These are phyloP conservation scores for Pelodytes ibericus DNA, from an alignment of 2,797 vertebrate species.

Conservation along the genomic window DNA sequence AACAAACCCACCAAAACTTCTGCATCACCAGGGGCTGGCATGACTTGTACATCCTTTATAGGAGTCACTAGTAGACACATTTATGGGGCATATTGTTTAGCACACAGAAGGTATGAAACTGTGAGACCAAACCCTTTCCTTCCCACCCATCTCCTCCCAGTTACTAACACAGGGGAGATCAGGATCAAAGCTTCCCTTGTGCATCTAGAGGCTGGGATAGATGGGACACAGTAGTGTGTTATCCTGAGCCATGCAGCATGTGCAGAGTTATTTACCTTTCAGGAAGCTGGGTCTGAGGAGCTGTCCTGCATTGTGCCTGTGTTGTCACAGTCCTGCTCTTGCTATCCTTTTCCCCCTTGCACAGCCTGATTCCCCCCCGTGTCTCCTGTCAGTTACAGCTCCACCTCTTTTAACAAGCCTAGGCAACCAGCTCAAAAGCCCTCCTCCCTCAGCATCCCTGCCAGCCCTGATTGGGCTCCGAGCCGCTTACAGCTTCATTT, in stretches of 20 bases:
- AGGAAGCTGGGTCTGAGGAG: background rate
- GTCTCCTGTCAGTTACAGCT: conserved; percentile 44
- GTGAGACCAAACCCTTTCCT: conserved; percentile 14
- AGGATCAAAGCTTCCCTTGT: background rate
- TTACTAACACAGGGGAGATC: background rate
- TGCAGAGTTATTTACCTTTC: conserved; percentile 31
- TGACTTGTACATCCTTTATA: background rate
- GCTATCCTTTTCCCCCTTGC: conserved; percentile 17
- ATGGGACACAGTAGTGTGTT: background rate
- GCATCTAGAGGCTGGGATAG: background rate
- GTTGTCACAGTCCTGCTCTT: conserved; percentile 30
- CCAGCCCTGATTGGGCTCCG: conserved; percentile 42
- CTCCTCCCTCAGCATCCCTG: conserved; percentile 45
- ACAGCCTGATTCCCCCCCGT: conserved; percentile 28
- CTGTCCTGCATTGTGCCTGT: conserved; percentile 32
- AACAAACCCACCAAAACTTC: background rate
- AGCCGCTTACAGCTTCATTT: conserved; percentile 24
- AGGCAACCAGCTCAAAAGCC: conserved; percentile 37
- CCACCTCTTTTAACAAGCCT: conserved; percentile 43
- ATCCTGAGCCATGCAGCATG: background rate
- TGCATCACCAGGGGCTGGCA: background rate
- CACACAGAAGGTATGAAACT: conserved; percentile 20
- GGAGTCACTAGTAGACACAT: too few species aligned
- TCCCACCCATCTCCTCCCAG: background rate
- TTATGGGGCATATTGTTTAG: background rate